Percentiles rank a stretch among this genome's conserved stretches.
Evolutionary conservation across 2,113 vertebrate species (phyloP).

Genomic region (Tor tambroides): DNA sequence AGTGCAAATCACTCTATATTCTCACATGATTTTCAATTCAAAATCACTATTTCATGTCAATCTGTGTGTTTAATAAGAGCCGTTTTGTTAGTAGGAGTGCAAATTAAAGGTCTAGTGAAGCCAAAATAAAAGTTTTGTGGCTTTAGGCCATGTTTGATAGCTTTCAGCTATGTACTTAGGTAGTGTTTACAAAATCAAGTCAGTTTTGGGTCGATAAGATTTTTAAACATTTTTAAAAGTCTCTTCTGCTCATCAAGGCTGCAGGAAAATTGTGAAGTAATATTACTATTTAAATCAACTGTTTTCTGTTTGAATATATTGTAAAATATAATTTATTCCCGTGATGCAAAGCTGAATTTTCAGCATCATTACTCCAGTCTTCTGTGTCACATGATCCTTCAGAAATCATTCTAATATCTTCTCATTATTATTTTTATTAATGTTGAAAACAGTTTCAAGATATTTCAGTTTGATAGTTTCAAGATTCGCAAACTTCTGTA

Average conservation of each 20-base stretch:
- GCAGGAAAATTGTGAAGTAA: too few relatives aligned
- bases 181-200: too few relatives aligned
- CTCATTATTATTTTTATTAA: not conserved
- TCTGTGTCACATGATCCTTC: not conserved
- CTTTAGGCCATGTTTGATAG: not conserved
- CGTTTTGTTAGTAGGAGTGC: not conserved
- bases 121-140: not conserved
- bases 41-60: not conserved
- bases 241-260: too few relatives aligned
- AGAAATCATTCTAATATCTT: not conserved
- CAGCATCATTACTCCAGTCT: not conserved
- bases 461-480: too few relatives aligned
- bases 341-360: not conserved
- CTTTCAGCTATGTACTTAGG: not conserved
- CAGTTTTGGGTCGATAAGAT: too few relatives aligned
- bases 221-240: too few relatives aligned
- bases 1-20: not conserved
- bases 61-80: not conserved
- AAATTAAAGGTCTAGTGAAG: not conserved
- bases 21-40: not conserved
- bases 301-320: not conserved
- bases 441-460: not conserved
- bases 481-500: not conserved
- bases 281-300: too few relatives aligned
- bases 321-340: not conserved